Evolutionary conservation across 1,140 invertebrate genomes (phyloP), one percentile per base, ranked within the genome.

Genomic region (Drosophila bocqueti): DNA sequence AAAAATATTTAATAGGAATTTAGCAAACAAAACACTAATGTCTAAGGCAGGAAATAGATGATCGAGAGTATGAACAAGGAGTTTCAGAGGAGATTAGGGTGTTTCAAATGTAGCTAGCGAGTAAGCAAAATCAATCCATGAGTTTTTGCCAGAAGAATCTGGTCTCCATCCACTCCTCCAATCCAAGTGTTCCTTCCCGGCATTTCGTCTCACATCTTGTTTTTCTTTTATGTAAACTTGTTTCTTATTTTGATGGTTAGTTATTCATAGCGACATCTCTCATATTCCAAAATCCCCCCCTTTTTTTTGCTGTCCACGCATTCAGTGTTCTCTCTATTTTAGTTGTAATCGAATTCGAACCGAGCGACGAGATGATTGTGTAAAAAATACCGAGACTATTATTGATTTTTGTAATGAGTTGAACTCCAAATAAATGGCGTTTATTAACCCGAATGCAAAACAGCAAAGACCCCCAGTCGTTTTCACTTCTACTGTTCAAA

Each of bases 391-490:
- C 61, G 21, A 65, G 54, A 49, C 45, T 67, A 67, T 71, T 87
- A 67, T 74, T 87, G 64, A 73, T 67, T 74, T 80, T 78, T 68
- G 85, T 87, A 87, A 78, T 72, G 62, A 75, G 75, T 68, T 63
- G 36, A 68, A 40, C 62, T 89, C 64, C 74, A 81, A 57, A 87
- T 87, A 87, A 87, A 87, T 84, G 87, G 71, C 55, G 81, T 89
- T 84, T 54, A 81, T 89, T 84, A 68, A 84, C 73, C 60, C 77
- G 81, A 79, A 78, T 90, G 84, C 84, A 84, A 75, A 87, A 83
- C 80, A 79, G 81, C 81, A 87, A 55, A 57, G 29, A n/a, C 49
- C 42, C 49, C 40, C 13, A 47, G 46, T 13, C 21, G 45, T 67
- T 83, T 78, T 78, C 9, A 59, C 66, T 85, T 75, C 15, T n/a